Percentiles rank a stretch among this genome's conserved stretches.
These are phyloP conservation scores for Diprion similis DNA, from an alignment of 1,140 invertebrate species.

Conservation along the genomic window DNA sequence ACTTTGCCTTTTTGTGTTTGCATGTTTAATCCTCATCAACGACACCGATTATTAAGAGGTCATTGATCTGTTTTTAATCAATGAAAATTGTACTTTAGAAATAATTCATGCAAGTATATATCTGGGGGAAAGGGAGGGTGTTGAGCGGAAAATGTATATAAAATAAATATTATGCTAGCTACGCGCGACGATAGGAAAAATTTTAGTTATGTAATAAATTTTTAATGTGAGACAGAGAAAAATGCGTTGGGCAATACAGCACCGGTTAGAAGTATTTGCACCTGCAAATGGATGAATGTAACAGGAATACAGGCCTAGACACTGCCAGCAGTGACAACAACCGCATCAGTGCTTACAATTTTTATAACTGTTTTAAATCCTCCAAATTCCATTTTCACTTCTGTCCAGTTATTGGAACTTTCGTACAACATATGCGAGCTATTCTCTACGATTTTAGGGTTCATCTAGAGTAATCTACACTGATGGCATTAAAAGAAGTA, in stretches of 20 bases:
- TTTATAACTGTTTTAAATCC: not conserved
- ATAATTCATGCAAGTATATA: no score
- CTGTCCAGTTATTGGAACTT: not conserved
- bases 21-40: no score
- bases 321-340: slow-evolving; percentile 48
- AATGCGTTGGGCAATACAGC: slow-evolving; percentile 1
- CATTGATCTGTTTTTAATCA: no score
- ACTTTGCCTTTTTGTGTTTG: no score
- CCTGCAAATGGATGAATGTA: not conserved
- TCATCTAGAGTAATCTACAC: slow-evolving; percentile 16
- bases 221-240: not conserved
- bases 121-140: no score
- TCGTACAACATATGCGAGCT: slow-evolving; percentile 8
- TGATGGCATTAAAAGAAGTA: slow-evolving; percentile 54
- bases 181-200: not conserved
- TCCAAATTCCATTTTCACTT: not conserved
- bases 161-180: slow-evolving; percentile 6
- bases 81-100: no score
- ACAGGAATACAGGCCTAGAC: slow-evolving; percentile 31
- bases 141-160: not conserved
- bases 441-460: slow-evolving; percentile 20
- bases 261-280: slow-evolving; percentile 11
- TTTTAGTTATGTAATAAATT: not conserved
- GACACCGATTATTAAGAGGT: no score
- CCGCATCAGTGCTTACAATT: not conserved